Conservation (phyloP, 2,113 vertebrate species). For the Anguilla rostrata region DNA sequence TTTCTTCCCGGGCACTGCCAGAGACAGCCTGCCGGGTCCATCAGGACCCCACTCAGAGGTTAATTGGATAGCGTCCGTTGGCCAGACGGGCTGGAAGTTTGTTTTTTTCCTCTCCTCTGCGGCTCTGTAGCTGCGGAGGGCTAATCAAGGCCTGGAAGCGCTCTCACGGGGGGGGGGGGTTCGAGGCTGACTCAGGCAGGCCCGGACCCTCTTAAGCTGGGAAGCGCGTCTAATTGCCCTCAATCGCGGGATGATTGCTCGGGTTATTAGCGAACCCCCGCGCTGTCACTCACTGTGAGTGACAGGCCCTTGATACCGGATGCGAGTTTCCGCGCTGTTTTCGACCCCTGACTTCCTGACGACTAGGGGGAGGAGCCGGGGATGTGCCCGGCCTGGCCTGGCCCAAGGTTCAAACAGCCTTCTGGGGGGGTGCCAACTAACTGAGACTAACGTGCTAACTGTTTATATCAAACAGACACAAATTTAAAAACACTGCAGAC, state of each 20-base stretch:
- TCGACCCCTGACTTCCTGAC: not conserved
- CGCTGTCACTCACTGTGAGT: not conserved
- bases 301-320: not conserved
- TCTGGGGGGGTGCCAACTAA: not conserved
- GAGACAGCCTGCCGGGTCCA: not conserved
- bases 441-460: not conserved
- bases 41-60: constrained; percentile 39
- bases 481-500: not conserved
- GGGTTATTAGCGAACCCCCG: not conserved
- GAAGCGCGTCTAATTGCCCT: not conserved
- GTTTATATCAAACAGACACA: not conserved
- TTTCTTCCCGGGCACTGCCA: not conserved
- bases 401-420: not conserved
- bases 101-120: not conserved
- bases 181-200: not conserved
- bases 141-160: constrained; percentile 44
- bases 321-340: not conserved
- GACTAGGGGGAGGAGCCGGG: not conserved
- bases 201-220: not conserved
- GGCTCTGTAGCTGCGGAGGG: constrained; percentile 32
- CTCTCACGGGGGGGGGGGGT: not conserved
- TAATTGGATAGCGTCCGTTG: constrained; percentile 55
- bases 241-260: not conserved
- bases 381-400: no score
- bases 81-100: constrained; percentile 38